phyloP scores from a whole-genome alignment of 2,113 vertebrate genomes.

The Chiloscyllium plagiosum region DNA sequence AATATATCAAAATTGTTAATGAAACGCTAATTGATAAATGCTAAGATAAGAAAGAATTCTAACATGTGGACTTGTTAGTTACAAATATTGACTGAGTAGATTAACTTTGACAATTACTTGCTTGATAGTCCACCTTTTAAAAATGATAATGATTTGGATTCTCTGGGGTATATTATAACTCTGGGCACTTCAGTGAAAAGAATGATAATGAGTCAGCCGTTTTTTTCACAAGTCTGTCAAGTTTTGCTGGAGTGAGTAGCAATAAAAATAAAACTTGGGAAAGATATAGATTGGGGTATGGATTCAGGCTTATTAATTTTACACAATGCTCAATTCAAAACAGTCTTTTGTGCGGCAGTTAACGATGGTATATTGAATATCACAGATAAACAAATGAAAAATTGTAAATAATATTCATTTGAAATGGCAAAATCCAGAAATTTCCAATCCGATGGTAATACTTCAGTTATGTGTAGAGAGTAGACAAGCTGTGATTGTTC shows the following conservation, averaged over 20 bases:
- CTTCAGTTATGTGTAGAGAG: neutral
- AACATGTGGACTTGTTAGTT: neutral
- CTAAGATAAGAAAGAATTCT: neutral
- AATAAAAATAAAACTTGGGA: neutral
- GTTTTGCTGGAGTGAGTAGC: neutral
- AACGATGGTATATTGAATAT: neutral
- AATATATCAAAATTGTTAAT: neutral
- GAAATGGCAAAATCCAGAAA: neutral
- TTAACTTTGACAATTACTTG: neutral
- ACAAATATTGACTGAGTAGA: neutral
- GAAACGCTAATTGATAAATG: neutral
- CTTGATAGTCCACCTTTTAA: neutral
- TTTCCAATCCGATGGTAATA: neutral
- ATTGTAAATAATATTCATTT: neutral
- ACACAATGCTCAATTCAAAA: neutral
- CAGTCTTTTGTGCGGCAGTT: neutral
- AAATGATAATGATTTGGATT: neutral
- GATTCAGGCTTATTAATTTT: neutral
- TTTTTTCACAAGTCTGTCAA: neutral
- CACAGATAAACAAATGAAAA: neutral
- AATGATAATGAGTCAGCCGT: neutral
- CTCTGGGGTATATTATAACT: neutral
- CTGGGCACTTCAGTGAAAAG: neutral
- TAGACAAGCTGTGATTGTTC: neutral
- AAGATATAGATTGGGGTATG: neutral